These are phyloP conservation scores for Ochotona curzoniae DNA, from an alignment of 2,113 vertebrate genomes.

Conservation along the genomic window DNA sequence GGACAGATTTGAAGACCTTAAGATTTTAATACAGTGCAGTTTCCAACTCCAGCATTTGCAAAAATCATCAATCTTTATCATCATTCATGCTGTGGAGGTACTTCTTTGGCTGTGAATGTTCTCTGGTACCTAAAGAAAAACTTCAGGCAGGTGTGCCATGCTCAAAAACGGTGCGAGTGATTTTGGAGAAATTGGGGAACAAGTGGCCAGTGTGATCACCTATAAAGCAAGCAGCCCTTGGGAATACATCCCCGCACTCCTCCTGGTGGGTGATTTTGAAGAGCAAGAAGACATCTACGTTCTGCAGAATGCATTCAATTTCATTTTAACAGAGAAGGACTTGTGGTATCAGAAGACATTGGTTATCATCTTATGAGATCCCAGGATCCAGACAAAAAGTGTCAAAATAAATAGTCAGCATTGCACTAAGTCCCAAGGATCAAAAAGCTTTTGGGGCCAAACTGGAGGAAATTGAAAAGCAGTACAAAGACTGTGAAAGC, in stretches of 20 bases:
- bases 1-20: conserved; percentile 86
- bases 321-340: conserved; percentile 77
- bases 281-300: conserved; percentile 85
- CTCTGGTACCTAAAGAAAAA: conserved; percentile 87
- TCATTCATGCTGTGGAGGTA: conserved; percentile 90
- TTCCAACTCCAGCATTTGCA: conserved; percentile 79
- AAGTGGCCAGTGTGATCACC: conserved; percentile 86
- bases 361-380: conserved; percentile 90
- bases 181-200: conserved; percentile 83
- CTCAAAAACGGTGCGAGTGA: conserved; percentile 84
- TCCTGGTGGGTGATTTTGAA: conserved; percentile 91
- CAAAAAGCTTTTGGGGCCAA: conserved; percentile 88
- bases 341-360: conserved; percentile 83
- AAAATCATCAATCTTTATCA: conserved; percentile 88
- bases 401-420: conserved; percentile 74
- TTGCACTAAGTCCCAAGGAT: conserved; percentile 83
- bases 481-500: conserved; percentile 85
- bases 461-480: conserved; percentile 87
- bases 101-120: conserved; percentile 90
- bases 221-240: conserved; percentile 74
- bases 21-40: conserved; percentile 65
- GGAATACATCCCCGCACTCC: conserved; percentile 85
- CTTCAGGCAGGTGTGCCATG: conserved; percentile 89
- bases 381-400: conserved; percentile 84
- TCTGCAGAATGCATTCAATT: conserved; percentile 86